Evolutionary conservation across 1,140 invertebrate genomes (phyloP), one percentile per base, ranked within the genome.

Genomic region (Helicoverpa armigera): DNA sequence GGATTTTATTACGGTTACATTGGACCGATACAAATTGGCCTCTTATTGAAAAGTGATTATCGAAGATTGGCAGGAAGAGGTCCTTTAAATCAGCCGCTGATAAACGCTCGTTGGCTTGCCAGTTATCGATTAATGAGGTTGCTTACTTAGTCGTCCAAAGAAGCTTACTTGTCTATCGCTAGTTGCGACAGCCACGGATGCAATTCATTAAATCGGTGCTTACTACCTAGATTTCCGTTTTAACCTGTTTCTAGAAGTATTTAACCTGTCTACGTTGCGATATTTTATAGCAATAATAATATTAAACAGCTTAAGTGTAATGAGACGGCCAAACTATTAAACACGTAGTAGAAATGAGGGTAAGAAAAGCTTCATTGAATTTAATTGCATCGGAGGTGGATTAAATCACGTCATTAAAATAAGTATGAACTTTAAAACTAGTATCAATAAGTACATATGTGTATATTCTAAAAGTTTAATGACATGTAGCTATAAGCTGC

Each of bases 171-270:
- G 75, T 79, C 85, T 81, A 78, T 83, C 80, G 75, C 51, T 53
- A 60, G 50, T 83, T 80, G 84, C 83, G 85, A 88, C 87, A 87
- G 88, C 85, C 85, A 87, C 88, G 90, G 90, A 92, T 92, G 88
- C 83, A 81, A 87, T 90, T 90, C 88, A 93, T 93, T 92, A 91
- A 89, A 88, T 87, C 83, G 84, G 84, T 89, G 85, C 86, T 43
- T 43, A 43, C 35, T 43, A 43, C 35, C 85, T 89, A 90, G 87
- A 87, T 94, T 91, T 93, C 90, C 92, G 90, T 89, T 91, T 89
- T 88, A 92, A 92, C 92, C 85, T 86, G 91, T 91, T 77, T 63
- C 61, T 86, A 83, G 88, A 88, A 83, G 80, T 87, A 85, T 88
- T 85, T 85, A 85, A 87, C 81, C 54, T 81, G 81, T 76, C 74